Conservation (phyloP, 2,888 invertebrate genomes). For the Epinotia ramella region DNA sequence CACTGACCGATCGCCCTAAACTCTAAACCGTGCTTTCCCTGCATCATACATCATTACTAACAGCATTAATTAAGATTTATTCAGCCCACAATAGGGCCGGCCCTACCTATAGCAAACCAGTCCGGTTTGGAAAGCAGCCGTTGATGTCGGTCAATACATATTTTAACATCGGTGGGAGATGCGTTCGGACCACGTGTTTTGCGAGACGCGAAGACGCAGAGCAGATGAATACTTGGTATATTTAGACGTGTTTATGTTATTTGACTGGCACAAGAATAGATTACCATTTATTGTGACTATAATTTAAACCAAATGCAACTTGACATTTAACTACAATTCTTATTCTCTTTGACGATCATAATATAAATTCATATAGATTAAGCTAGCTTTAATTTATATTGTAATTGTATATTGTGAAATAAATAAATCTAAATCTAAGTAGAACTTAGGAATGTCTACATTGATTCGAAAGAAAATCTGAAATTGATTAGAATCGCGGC, state of each 20-base stretch:
- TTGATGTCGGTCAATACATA: conserved; percentile 55
- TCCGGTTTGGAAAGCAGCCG: conserved; percentile 52
- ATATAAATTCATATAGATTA: no score
- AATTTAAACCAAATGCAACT: no score
- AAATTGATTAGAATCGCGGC: not conserved
- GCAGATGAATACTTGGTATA: not conserved
- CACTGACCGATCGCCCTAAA: conserved; percentile 40
- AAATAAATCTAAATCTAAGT: no score
- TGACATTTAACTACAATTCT: no score
- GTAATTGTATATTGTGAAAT: no score
- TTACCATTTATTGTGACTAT: no score
- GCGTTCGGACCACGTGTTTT: conserved; percentile 49
- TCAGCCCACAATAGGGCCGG: conserved; percentile 45
- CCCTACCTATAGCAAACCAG: conserved; percentile 44
- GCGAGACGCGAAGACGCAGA: conserved; percentile 8
- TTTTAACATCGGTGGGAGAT: conserved; percentile 53
- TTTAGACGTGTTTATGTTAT: conserved; percentile 4
- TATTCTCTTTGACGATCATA: no score
- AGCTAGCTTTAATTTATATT: no score
- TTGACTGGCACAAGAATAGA: not conserved
- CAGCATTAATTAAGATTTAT: conserved; percentile 42
- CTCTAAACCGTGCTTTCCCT: conserved; percentile 35
- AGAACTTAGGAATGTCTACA: not conserved
- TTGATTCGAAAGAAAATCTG: not conserved
- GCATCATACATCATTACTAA: conserved; percentile 35